Percentiles rank a stretch among this genome's conserved stretches.
Conservation (phyloP, 2,888 invertebrate genomes). For the Cosmia trapezina region DNA sequence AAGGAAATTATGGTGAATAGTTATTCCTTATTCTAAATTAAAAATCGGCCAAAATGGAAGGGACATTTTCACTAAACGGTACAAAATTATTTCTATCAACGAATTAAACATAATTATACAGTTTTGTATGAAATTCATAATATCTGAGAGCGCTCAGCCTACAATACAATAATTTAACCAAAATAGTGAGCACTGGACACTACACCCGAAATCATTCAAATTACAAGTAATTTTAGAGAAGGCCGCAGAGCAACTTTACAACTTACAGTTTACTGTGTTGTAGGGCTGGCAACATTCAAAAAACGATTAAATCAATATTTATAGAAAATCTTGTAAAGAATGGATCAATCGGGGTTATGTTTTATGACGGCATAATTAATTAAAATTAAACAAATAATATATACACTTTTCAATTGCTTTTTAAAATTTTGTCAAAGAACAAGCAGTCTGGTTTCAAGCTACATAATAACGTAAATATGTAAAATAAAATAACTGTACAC, state of each 20-base stretch:
- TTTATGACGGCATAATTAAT: too few relatives aligned
- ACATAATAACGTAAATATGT: background rate
- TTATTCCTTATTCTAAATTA: background rate
- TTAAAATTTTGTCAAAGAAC: background rate
- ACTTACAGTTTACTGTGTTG: background rate
- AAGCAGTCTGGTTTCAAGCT: too few relatives aligned
- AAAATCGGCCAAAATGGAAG: background rate
- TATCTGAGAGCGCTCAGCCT: slow-evolving; percentile 26
- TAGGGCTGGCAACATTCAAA: slow-evolving; percentile 47
- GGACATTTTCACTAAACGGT: slow-evolving; percentile 28
- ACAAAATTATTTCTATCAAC: slow-evolving; percentile 35
- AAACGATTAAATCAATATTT: background rate
- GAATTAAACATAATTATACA: slow-evolving; percentile 44
- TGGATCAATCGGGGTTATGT: background rate
- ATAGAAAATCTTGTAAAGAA: background rate
- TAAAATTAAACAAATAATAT: background rate
- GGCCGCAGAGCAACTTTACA: slow-evolving; percentile 23
- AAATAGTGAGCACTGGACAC: slow-evolving; percentile 57
- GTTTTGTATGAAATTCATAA: slow-evolving; percentile 40
- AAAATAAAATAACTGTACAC: background rate
- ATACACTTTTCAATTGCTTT: background rate
- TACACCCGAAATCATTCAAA: slow-evolving; percentile 61
- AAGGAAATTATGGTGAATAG: too few relatives aligned
- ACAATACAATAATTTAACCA: slow-evolving; percentile 53
- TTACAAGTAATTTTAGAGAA: slow-evolving; percentile 64